phyloP scores from a whole-genome alignment of 2,888 invertebrate genomes.

The Pteria penguin region DNA sequence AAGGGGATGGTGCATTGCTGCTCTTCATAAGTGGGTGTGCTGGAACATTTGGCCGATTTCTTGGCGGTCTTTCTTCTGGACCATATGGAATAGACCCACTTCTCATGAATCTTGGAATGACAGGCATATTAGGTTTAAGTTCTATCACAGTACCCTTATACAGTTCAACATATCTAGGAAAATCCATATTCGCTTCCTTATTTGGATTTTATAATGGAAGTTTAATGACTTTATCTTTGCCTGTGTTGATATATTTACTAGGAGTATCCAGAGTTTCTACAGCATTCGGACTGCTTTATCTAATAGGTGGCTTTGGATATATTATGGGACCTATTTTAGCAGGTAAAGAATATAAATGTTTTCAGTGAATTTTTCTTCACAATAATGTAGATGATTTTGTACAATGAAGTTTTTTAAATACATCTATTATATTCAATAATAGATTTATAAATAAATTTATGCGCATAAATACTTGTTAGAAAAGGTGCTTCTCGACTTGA shows the following conservation, averaged over 20 bases:
- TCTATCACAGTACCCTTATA: conserved; percentile 54
- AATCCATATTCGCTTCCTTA: conserved; percentile 46
- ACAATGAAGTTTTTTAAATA: too few relatives aligned
- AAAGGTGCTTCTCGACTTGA: too few relatives aligned
- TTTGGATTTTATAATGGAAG: conserved; percentile 56
- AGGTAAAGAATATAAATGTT: too few relatives aligned
- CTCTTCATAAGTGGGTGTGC: conserved; percentile 48
- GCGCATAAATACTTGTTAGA: too few relatives aligned
- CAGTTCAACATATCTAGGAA: conserved; percentile 45
- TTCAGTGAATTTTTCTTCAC: background rate
- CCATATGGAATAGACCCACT: conserved; percentile 50
- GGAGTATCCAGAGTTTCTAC: conserved; percentile 49
- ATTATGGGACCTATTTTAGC: conserved; percentile 51
- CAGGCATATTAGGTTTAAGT: conserved; percentile 49
- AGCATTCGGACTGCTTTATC: conserved; percentile 51
- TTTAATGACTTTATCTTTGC: conserved; percentile 53
- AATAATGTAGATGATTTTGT: too few relatives aligned
- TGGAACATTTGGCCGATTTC: conserved; percentile 45
- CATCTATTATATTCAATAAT: too few relatives aligned
- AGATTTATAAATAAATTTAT: too few relatives aligned
- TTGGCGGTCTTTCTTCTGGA: conserved; percentile 44
- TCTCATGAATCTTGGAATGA: conserved; percentile 50
- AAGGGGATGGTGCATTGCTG: conserved; percentile 36
- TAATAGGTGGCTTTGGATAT: conserved; percentile 52
- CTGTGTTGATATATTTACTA: conserved; percentile 49